Conservation (phyloP, 2,888 invertebrate species). For the Zaprionus obscuricornis region DNA sequence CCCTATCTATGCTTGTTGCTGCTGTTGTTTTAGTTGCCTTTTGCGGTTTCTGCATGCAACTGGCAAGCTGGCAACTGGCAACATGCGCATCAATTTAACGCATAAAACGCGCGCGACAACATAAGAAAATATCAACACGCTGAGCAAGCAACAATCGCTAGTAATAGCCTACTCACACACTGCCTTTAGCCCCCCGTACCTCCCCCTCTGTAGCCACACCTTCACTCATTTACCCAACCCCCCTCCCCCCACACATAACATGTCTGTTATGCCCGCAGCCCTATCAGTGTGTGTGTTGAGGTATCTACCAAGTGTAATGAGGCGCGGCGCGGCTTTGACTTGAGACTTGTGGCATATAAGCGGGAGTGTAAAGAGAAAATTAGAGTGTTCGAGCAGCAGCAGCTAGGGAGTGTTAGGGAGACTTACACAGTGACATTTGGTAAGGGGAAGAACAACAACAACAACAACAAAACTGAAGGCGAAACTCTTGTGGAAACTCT, state of each 20-base stretch:
- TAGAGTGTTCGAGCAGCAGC: too few relatives aligned
- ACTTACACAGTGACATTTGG: too few relatives aligned
- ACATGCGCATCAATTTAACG: constrained; percentile 54
- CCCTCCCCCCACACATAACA: background rate
- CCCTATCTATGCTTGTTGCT: background rate
- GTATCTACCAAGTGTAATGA: constrained; percentile 56
- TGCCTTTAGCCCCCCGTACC: background rate
- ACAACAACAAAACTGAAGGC: too few relatives aligned
- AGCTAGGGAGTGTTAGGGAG: background rate
- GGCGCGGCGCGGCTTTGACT: constrained; percentile 40
- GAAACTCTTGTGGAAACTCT: too few relatives aligned
- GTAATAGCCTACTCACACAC: too few relatives aligned
- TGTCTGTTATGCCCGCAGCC: constrained; percentile 1
- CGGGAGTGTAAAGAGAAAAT: background rate
- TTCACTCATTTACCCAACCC: background rate
- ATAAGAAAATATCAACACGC: too few relatives aligned
- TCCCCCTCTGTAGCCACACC: too few relatives aligned
- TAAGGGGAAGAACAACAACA: too few relatives aligned
- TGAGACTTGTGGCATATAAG: background rate
- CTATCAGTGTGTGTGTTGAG: constrained; percentile 41
- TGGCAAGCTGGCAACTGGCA: too few relatives aligned
- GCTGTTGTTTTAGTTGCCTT: background rate
- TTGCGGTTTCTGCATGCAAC: constrained; percentile 46
- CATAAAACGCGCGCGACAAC: constrained; percentile 48
- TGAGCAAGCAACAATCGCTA: constrained; percentile 52